Conservation (phyloP, 2,113 vertebrate species). For the Siniperca chuatsi region DNA sequence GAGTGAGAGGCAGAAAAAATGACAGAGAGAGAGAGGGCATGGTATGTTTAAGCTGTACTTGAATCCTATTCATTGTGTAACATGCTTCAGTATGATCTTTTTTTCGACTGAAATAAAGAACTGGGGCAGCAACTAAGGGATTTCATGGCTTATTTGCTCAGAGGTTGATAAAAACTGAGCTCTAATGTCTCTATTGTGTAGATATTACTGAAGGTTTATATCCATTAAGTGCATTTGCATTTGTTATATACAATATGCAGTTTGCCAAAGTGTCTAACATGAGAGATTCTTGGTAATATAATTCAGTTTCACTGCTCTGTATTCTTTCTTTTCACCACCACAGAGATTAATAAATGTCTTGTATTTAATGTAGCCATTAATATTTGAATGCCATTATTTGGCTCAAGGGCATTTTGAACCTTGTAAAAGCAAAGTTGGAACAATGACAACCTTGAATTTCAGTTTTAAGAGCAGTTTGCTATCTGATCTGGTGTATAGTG, state of each 20-base stretch:
- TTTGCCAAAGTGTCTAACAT: not conserved
- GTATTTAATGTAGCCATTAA: conserved; percentile 62
- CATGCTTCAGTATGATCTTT: conserved; percentile 33
- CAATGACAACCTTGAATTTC: conserved; percentile 32
- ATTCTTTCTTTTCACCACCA: conserved; percentile 15
- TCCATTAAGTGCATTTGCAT: conserved; percentile 16
- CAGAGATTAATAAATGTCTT: conserved; percentile 48
- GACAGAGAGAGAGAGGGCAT: conserved; percentile 1
- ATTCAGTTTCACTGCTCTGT: not conserved
- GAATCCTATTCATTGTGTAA: conserved; percentile 45
- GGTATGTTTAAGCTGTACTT: conserved; percentile 37
- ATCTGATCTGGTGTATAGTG: conserved; percentile 4
- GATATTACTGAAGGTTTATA: conserved; percentile 18
- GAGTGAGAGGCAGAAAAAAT: conserved; percentile 30
- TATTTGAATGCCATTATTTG: conserved; percentile 55
- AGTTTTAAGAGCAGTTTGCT: conserved; percentile 35
- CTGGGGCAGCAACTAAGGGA: conserved; percentile 18
- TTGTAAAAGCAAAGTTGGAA: conserved; percentile 34
- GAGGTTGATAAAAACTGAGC: conserved; percentile 18
- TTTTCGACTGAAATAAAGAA: conserved; percentile 47
- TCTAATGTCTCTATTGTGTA: conserved; percentile 6
- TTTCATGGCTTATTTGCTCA: conserved; percentile 47
- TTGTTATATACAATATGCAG: not conserved
- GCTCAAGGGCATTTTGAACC: conserved; percentile 42
- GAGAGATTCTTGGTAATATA: not conserved